Percentiles rank a stretch among this genome's conserved stretches.
Conservation (phyloP, 2,113 vertebrate genomes). For the Reinhardtius hippoglossoides region DNA sequence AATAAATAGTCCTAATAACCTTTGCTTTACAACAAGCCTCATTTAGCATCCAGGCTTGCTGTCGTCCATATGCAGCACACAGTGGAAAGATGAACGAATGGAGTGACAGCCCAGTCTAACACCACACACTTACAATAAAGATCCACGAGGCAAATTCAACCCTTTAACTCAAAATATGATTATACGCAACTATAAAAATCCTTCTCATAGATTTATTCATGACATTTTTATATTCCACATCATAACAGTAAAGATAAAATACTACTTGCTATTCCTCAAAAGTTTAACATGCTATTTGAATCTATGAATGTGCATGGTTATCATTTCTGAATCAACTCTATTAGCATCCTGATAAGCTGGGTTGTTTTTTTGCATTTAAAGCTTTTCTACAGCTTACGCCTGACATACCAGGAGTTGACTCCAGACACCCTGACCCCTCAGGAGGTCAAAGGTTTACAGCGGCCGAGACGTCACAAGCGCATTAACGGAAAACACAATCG, state of each 20-base stretch:
- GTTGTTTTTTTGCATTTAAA: constrained; percentile 62
- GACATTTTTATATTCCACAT: neutral
- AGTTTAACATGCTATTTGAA: constrained; percentile 5
- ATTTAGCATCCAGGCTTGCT: neutral
- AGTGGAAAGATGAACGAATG: constrained; percentile 11
- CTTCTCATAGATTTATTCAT: neutral
- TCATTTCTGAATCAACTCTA: constrained; percentile 9
- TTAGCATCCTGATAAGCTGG: constrained; percentile 18
- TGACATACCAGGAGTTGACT: neutral
- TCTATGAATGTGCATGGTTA: neutral
- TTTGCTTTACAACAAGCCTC: neutral
- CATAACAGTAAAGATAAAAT: constrained; percentile 1
- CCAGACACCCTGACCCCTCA: constrained; percentile 9
- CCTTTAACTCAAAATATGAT: constrained; percentile 14
- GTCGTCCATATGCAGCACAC: constrained; percentile 19
- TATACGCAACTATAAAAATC: constrained; percentile 3
- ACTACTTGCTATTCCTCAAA: neutral
- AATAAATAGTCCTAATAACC: too few relatives aligned
- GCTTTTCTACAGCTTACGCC: constrained; percentile 30
- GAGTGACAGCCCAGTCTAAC: constrained; percentile 29
- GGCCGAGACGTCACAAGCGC: neutral
- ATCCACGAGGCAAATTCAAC: constrained; percentile 64
- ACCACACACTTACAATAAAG: constrained; percentile 24
- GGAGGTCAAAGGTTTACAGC: neutral
- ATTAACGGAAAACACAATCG: neutral